These are phyloP conservation scores for Penaeus indicus DNA, from an alignment of 1,140 invertebrate species.

Conservation along the genomic window DNA sequence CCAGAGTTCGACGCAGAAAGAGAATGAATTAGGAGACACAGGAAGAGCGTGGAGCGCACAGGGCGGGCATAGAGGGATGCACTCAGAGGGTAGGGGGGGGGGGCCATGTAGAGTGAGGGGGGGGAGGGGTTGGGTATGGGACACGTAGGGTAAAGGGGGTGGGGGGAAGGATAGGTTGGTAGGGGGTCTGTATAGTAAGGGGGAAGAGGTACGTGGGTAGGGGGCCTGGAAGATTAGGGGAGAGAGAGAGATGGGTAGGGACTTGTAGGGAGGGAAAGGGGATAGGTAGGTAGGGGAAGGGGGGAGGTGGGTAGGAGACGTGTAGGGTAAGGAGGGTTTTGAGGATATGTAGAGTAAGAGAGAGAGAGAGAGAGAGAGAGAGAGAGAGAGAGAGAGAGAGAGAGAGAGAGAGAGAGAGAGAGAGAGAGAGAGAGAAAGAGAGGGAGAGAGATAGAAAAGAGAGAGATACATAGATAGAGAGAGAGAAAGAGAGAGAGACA, in stretches of 20 bases:
- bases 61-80: neutral
- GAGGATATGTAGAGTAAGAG: too few relatives aligned
- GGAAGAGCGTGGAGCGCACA: too few relatives aligned
- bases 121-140: neutral
- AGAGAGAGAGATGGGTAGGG: neutral
- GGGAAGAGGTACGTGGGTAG: neutral
- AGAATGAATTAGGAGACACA: too few relatives aligned
- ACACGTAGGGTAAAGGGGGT: too few relatives aligned
- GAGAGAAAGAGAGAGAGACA: conserved; percentile 1
- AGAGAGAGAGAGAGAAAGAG: too few relatives aligned
- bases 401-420: too few relatives aligned
- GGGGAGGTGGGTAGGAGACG: neutral
- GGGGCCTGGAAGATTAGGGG: too few relatives aligned
- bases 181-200: neutral
- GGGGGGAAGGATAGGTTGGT: neutral
- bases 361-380: neutral
- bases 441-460: neutral
- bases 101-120: neutral
- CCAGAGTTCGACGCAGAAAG: too few relatives aligned
- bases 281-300: neutral
- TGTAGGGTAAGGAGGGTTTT: neutral
- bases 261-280: neutral
- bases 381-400: neutral
- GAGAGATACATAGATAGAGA: neutral
- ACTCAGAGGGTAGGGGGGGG: neutral